Percentiles rank a stretch among this genome's conserved stretches.
These are phyloP conservation scores for Tipula helvola DNA, from an alignment of 2,888 invertebrate species.

Conservation along the genomic window DNA sequence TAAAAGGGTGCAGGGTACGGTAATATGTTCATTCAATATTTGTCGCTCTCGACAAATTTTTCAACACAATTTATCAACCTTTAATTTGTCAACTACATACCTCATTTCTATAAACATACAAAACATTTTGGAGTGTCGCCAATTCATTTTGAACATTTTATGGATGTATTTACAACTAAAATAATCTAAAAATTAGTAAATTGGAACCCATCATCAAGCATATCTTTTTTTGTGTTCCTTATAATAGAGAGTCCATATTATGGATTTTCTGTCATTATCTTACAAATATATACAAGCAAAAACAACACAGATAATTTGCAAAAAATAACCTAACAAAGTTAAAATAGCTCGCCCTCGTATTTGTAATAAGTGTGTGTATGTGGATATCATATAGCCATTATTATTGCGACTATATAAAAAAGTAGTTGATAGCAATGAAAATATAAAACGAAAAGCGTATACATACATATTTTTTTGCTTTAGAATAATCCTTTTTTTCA, in stretches of 20 bases:
- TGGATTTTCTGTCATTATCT: neutral
- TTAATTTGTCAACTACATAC: neutral
- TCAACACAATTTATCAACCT: neutral
- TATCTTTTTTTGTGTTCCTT: neutral
- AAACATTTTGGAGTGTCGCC: neutral
- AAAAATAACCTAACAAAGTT: neutral
- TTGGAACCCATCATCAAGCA: neutral
- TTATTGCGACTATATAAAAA: neutral
- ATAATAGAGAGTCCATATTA: neutral
- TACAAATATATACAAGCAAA: neutral
- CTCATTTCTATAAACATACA: neutral
- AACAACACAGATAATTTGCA: neutral
- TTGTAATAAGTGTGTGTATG: neutral
- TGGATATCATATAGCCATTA: neutral
- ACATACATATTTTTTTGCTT: neutral
- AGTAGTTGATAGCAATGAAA: neutral
- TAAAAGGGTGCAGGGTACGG: neutral
- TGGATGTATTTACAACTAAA: neutral
- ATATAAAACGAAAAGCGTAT: neutral
- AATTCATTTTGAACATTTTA: neutral
- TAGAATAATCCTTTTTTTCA: neutral
- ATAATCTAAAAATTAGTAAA: neutral
- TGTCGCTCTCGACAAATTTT: neutral
- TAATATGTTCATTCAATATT: neutral
- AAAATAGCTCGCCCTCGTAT: neutral